These are phyloP conservation scores for Tyrannus savana DNA, from an alignment of 2,113 vertebrate genomes.

Conservation along the genomic window DNA sequence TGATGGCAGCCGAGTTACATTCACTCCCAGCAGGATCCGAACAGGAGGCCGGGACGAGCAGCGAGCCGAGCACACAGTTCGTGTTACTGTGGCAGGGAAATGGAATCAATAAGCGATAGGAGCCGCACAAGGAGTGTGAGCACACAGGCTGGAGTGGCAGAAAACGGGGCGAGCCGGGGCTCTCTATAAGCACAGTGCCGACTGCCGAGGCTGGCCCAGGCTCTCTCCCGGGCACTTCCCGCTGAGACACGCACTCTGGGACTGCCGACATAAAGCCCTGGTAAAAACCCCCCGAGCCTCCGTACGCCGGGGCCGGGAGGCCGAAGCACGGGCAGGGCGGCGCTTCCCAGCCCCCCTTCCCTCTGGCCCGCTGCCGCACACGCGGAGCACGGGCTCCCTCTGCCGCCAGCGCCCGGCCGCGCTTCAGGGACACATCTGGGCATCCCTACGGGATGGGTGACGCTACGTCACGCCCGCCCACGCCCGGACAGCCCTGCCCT, in stretches of 20 bases:
- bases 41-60: neutral
- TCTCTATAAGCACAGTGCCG: neutral
- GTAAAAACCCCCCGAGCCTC: neutral
- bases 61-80: rapidly evolving
- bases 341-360: neutral
- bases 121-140: neutral
- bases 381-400: slow-evolving; percentile 9
- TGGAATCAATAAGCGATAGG: neutral
- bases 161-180: rapidly evolving
- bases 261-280: neutral
- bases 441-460: rapidly evolving
- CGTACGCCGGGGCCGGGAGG: neutral
- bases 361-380: rapidly evolving
- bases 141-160: neutral
- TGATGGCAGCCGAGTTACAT: neutral
- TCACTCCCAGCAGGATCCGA: neutral
- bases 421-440: neutral
- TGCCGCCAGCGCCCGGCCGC: neutral
- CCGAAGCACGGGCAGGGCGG: neutral
- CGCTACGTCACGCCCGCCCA: rapidly evolving
- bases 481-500: neutral
- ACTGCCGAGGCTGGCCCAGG: neutral
- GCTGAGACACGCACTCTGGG: neutral
- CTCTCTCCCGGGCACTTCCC: neutral
- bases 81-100: neutral